Percentiles rank a stretch among this genome's conserved stretches.
These are phyloP conservation scores for Epirrhoe alternata DNA, from an alignment of 2,888 invertebrate species.

Conservation along the genomic window DNA sequence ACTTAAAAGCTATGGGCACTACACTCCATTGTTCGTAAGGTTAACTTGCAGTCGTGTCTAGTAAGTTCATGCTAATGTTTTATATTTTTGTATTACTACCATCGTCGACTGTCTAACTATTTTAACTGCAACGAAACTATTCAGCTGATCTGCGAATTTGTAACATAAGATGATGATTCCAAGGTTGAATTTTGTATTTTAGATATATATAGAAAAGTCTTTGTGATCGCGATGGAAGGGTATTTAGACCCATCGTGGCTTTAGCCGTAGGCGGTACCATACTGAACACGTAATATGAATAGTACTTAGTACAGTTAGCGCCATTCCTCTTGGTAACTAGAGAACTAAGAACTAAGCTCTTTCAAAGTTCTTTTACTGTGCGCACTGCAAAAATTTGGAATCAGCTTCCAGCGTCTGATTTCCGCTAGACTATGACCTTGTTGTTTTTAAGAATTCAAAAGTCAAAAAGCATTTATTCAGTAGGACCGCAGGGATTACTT, in stretches of 20 bases:
- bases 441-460: too few relatives aligned
- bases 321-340: too few relatives aligned
- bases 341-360: too few relatives aligned
- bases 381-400: too few relatives aligned
- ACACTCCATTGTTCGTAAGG: slow-evolving; percentile 48
- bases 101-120: slow-evolving; percentile 15
- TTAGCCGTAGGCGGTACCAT: slow-evolving; percentile 76
- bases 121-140: not conserved
- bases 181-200: slow-evolving; percentile 19
- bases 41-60: slow-evolving; percentile 47
- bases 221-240: slow-evolving; percentile 14
- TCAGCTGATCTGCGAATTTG: not conserved
- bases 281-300: slow-evolving; percentile 80
- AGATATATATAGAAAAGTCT: slow-evolving; percentile 10
- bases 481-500: too few relatives aligned
- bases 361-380: too few relatives aligned
- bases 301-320: slow-evolving; percentile 56
- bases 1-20: slow-evolving; percentile 21
- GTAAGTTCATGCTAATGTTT: slow-evolving; percentile 77
- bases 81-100: slow-evolving; percentile 70
- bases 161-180: not conserved
- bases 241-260: slow-evolving; percentile 36
- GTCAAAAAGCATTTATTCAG: too few relatives aligned
- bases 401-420: too few relatives aligned
- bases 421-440: too few relatives aligned